These are phyloP conservation scores for Delia radicum DNA, from an alignment of 1,140 invertebrate genomes.

Conservation along the genomic window DNA sequence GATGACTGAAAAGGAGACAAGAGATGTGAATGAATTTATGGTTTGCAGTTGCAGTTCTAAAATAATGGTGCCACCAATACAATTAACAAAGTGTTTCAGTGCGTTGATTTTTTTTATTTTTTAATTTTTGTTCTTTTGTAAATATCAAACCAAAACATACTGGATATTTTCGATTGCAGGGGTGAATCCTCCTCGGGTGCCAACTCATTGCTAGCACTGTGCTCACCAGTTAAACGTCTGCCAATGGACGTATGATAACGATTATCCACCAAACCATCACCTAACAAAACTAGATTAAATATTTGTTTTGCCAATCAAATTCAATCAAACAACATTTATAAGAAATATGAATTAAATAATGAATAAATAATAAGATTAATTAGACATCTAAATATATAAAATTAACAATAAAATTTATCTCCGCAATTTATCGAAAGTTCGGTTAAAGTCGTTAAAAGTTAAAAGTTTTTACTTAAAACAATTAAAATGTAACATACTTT, in stretches of 20 bases:
- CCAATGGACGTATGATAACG: slow-evolving; percentile 54
- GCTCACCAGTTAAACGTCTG: slow-evolving; percentile 62
- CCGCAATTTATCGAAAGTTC: too few species aligned
- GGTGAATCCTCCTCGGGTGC: slow-evolving; percentile 75
- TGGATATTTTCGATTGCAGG: slow-evolving; percentile 75
- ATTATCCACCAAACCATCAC: slow-evolving; percentile 30
- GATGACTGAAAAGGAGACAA: too few species aligned
- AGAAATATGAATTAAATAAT: slow-evolving; percentile 17
- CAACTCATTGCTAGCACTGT: slow-evolving; percentile 61
- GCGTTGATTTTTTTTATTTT: background rate
- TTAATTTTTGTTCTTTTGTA: background rate
- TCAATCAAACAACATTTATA: slow-evolving; percentile 20
- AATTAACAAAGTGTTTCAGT: slow-evolving; percentile 7
- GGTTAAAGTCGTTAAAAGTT: too few species aligned
- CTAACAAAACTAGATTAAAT: slow-evolving; percentile 26
- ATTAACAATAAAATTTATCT: too few species aligned
- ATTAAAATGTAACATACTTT: too few species aligned
- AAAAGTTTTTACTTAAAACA: too few species aligned
- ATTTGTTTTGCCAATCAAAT: slow-evolving; percentile 17
- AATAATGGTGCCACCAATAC: slow-evolving; percentile 10
- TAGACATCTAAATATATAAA: too few species aligned
- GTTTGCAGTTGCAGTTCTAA: background rate
- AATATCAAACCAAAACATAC: slow-evolving; percentile 61
- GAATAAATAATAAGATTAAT: too few species aligned
- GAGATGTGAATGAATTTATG: background rate